phyloP scores from a whole-genome alignment of 2,797 vertebrate genomes.

The Acridotheres tristis region DNA sequence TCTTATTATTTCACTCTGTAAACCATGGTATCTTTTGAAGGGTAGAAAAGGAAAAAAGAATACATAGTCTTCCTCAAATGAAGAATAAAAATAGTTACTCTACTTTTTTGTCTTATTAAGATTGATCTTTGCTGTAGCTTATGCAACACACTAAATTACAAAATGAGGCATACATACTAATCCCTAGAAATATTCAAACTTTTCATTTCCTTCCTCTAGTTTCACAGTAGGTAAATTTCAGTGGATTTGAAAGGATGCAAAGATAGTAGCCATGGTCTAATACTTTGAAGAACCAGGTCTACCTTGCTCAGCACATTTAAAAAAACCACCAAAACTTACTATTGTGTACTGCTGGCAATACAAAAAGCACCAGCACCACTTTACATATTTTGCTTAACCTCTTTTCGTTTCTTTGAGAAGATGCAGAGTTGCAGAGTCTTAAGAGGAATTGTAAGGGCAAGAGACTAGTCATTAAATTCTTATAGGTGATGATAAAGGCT shows the following conservation, averaged over 20 bases:
- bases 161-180: not conserved
- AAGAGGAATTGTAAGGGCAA: not conserved
- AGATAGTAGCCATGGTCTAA: not conserved
- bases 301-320: not conserved
- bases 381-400: not conserved
- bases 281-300: not conserved
- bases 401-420: not conserved
- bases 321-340: accelerated
- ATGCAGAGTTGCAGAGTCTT: not conserved
- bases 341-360: not conserved
- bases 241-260: not conserved
- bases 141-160: not conserved
- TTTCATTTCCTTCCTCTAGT: not conserved
- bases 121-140: not conserved
- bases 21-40: not conserved
- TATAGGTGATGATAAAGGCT: not conserved
- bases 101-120: not conserved
- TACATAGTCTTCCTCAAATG: not conserved
- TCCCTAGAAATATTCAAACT: not conserved
- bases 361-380: not conserved
- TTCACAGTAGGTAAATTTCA: not conserved
- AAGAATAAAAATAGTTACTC: not conserved
- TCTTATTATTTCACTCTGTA: not conserved
- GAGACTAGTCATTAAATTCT: not conserved
- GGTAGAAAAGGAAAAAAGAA: not conserved